These are phyloP conservation scores for Acrossocheilus fasciatus DNA, from an alignment of 2,797 vertebrate genomes.

Conservation along the genomic window DNA sequence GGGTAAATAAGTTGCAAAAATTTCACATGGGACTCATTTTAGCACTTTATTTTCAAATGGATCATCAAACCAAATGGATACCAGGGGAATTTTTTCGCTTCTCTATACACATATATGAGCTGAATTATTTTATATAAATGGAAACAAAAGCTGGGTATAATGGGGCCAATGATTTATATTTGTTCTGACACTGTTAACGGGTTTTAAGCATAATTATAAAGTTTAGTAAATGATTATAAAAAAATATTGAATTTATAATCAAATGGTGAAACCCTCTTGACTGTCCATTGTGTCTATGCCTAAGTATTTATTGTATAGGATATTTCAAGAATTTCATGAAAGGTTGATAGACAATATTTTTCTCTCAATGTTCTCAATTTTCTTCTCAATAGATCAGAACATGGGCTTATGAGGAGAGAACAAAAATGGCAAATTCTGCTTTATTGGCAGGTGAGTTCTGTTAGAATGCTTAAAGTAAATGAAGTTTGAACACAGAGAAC, in stretches of 20 bases:
- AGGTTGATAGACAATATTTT: not conserved
- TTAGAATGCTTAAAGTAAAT: not conserved
- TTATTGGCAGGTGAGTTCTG: not conserved
- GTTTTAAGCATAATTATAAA: too few relatives aligned
- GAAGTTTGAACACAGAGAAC: not conserved
- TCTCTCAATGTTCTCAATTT: not conserved
- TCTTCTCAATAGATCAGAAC: not conserved
- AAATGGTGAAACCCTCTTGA: too few relatives aligned
- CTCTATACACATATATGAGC: too few relatives aligned
- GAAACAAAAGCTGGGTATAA: too few relatives aligned
- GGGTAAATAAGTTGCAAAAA: not conserved
- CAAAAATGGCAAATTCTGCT: not conserved
- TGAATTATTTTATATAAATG: too few relatives aligned
- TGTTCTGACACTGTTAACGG: too few relatives aligned
- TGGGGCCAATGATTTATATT: too few relatives aligned
- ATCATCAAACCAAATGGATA: not conserved
- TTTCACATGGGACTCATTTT: not conserved
- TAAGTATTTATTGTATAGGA: too few relatives aligned
- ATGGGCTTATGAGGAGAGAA: not conserved
- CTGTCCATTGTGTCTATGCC: too few relatives aligned
- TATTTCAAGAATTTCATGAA: not conserved
- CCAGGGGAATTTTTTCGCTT: not conserved
- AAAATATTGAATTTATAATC: too few relatives aligned
- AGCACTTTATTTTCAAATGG: not conserved
- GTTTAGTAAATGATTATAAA: too few relatives aligned